Base-by-base conservation (phyloP, 2,113 vertebrate species). In the Machaerirhynchus nigripectus region DNA sequence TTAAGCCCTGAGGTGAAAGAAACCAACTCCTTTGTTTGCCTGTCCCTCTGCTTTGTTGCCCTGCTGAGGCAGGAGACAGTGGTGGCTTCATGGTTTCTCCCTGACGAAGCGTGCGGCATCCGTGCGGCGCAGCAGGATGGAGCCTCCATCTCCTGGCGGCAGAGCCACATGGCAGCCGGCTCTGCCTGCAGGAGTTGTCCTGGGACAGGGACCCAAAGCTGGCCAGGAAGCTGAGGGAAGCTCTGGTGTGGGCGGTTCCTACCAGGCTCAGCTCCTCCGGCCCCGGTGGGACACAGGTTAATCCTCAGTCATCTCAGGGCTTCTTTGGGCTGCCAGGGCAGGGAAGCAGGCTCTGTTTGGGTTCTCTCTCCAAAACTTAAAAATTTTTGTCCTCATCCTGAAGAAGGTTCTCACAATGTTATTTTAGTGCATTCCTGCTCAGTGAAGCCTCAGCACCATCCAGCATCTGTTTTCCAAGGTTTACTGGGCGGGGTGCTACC, bases 71-170 rank as follows among this genome's bases (percentile, higher is more conserved):
- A 6, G 35, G 33, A n/a, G 73, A 2, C 9, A 6, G 24, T 0
- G 8, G 15, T 55, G 75, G 39, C 52, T 37, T 55, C 4, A 0
- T 1, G 1, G 46, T 13, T 46, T 14, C 56, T 67, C 9, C 40
- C 6, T 2, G 33, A 6, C 11, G 33, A 7, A 27, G 26, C 4
- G 0, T 4, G 53, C 5, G 3, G 33, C 19, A 18, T 10, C 13
- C 3, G 2, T 16, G 37, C 9, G 0, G 14, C 71, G 61, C 9
- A 0, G 77, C 1, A 9, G 94, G 74, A 85, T 47, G 15, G 86
- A 91, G 89, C 86, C 94, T 91, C 96, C 97, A 92, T 76, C 97
- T 96, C 91, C 93, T 94, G 96, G 93, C 15, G 4, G 46, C 61
- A 49, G 19, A n/a, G 73, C 28, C 10, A 0, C 77, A 93, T 20